Percentiles rank a stretch among this genome's conserved stretches.
These are phyloP conservation scores for Apodemia duryi DNA, from an alignment of 2,888 invertebrate genomes.

Conservation along the genomic window DNA sequence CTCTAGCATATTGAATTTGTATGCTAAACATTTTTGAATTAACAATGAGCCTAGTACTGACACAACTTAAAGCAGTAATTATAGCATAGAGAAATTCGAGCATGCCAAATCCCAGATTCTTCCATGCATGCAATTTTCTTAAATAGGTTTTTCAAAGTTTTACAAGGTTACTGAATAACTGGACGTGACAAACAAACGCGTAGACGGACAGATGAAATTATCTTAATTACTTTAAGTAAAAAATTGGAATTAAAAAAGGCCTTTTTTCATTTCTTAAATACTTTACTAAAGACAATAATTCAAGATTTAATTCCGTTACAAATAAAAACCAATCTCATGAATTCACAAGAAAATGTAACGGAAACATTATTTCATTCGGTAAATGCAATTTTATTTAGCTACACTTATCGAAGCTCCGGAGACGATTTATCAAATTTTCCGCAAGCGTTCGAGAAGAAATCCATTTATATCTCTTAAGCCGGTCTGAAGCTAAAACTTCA, in stretches of 20 bases:
- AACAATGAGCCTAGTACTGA: neutral
- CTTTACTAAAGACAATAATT: neutral
- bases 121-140: too few relatives aligned
- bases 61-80: neutral
- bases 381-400: neutral
- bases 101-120: too few relatives aligned
- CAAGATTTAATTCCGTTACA: neutral
- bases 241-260: too few relatives aligned
- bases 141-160: too few relatives aligned
- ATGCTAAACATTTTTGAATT: neutral
- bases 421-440: conserved; percentile 10
- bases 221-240: too few relatives aligned
- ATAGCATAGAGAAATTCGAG: too few relatives aligned
- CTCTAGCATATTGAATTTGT: neutral
- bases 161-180: too few relatives aligned
- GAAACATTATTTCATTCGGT: conserved; percentile 1
- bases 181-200: too few relatives aligned
- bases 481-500: neutral
- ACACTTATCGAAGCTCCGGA: conserved; percentile 10
- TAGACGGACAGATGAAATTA: too few relatives aligned
- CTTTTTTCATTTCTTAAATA: too few relatives aligned
- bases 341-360: conserved; percentile 1
- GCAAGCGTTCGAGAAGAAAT: conserved; percentile 9
- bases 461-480: conserved; percentile 10
- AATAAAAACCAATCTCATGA: neutral